Conservation (phyloP, 2,797 vertebrate species). For the Atherinosoma microstoma region DNA sequence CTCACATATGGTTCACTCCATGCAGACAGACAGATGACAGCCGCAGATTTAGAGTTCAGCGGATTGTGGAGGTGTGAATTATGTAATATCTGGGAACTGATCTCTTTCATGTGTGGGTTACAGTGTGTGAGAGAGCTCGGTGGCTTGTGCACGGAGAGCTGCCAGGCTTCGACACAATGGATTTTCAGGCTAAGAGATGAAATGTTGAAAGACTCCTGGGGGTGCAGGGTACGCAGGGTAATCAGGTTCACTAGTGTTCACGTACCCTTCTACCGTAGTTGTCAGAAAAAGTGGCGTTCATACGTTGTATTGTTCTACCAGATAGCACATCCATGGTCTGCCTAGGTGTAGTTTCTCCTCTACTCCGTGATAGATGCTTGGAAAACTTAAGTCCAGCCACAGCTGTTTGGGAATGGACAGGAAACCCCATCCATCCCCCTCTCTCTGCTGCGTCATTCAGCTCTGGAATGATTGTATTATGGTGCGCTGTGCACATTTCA, state of each 20-base stretch:
- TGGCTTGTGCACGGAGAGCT: slow-evolving; percentile 50
- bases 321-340: slow-evolving; percentile 54
- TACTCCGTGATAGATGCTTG: slow-evolving; percentile 50
- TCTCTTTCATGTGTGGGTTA: slow-evolving; percentile 12
- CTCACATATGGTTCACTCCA: slow-evolving; percentile 38
- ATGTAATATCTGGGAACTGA: slow-evolving; percentile 59
- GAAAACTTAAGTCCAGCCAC: slow-evolving; percentile 55
- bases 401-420: slow-evolving; percentile 65
- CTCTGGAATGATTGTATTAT: slow-evolving; percentile 61
- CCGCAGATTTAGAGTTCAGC: slow-evolving; percentile 37
- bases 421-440: slow-evolving; percentile 52
- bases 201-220: slow-evolving; percentile 62
- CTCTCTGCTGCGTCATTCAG: slow-evolving; percentile 61
- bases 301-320: slow-evolving; percentile 25
- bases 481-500: slow-evolving; percentile 59
- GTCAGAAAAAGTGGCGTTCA: slow-evolving; percentile 23
- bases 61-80: slow-evolving; percentile 64
- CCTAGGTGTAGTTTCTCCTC: slow-evolving; percentile 50
- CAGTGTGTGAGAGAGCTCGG: not conserved
- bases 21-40: slow-evolving; percentile 55
- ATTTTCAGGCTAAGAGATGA: slow-evolving; percentile 40
- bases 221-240: slow-evolving; percentile 74
- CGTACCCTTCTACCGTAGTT: slow-evolving; percentile 30
- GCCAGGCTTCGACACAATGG: slow-evolving; percentile 51
- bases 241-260: slow-evolving; percentile 58